Base-by-base conservation (phyloP, 2,888 invertebrate genomes). In the Tetranychus truncatus region DNA sequence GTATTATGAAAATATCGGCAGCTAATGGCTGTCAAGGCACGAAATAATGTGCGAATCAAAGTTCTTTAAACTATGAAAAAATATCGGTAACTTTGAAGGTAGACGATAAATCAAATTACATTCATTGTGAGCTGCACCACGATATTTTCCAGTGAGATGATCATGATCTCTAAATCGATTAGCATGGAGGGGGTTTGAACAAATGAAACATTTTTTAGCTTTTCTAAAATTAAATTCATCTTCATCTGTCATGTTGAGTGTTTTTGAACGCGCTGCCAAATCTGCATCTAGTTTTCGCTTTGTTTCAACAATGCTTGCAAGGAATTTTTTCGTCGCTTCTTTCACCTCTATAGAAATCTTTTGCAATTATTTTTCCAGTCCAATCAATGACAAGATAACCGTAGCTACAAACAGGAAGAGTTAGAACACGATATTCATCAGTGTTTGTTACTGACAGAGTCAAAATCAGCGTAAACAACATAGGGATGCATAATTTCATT, bases 11-110 rank as follows among this genome's bases (percentile, higher is more conserved):
- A n/a, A n/a, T n/a, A n/a, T n/a, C n/a, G n/a, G n/a, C n/a, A n/a
- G n/a, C n/a, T n/a, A n/a, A n/a, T n/a, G n/a, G n/a, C n/a, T n/a
- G n/a, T n/a, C n/a, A n/a, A 67, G 8, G 67, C 67, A 15, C 18
- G 67, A 67, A 67, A n/a, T 67, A 67, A 21, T 67, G n/a, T n/a
- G n/a, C n/a, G n/a, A n/a, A n/a, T n/a, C 67, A 67, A 67, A 67
- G n/a, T 67, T 67, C n/a, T 67, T 67, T 8, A 67, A 21, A 67
- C 7, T 67, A n/a, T 67, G 67, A 67, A 67, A 67, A 8, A 67
- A 9, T 21, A 67, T 2, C 2, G 67, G 67, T 18, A 67, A 9
- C n/a, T 67, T 67, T 21, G 20, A 5, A 6, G 67, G n/a, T 1
- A 67, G n/a, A 6, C 67, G 11, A 67, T 21, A 67, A 3, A 1